Conservation (phyloP, 2,888 invertebrate species). For the Ernsta delagoae region DNA sequence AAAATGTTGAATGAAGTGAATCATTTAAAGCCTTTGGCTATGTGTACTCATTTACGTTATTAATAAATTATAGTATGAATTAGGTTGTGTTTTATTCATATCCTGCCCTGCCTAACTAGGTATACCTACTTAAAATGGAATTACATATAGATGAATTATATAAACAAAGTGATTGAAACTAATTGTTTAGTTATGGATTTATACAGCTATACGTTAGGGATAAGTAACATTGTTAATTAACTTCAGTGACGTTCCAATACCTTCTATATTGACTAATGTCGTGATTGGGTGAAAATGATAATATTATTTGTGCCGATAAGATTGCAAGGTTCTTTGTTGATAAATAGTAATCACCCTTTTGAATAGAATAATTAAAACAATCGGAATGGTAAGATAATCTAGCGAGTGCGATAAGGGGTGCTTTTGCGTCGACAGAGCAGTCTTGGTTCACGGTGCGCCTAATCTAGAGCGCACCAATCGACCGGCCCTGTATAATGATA, state of each 20-base stretch:
- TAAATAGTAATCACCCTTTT: slow-evolving; percentile 71
- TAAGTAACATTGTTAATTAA: slow-evolving; percentile 36
- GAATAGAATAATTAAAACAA: slow-evolving; percentile 82
- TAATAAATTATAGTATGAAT: slow-evolving; percentile 84
- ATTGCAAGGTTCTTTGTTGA: slow-evolving; percentile 77
- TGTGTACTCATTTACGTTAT: slow-evolving; percentile 86
- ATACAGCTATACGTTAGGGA: slow-evolving; percentile 11
- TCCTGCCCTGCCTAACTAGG: no score
- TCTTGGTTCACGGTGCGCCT: slow-evolving; percentile 69
- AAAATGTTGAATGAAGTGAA: slow-evolving; percentile 81
- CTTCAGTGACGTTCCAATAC: slow-evolving; percentile 31
- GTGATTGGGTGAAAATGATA: slow-evolving; percentile 68
- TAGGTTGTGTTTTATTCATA: slow-evolving; percentile 53
- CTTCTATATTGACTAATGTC: slow-evolving; percentile 39
- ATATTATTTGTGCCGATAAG: slow-evolving; percentile 74
- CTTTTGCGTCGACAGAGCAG: slow-evolving; percentile 64
- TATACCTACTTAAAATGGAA: no score
- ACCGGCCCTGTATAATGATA: neutral
- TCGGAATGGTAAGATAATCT: slow-evolving; percentile 78
- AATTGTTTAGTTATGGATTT: no score
- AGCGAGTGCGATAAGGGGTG: slow-evolving; percentile 69
- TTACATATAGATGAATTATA: no score
- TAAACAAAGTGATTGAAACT: no score
- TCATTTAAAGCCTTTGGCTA: slow-evolving; percentile 84
- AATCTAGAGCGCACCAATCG: slow-evolving; percentile 56